phyloP scores from a whole-genome alignment of 1,140 invertebrate species.

The Pantala flavescens region DNA sequence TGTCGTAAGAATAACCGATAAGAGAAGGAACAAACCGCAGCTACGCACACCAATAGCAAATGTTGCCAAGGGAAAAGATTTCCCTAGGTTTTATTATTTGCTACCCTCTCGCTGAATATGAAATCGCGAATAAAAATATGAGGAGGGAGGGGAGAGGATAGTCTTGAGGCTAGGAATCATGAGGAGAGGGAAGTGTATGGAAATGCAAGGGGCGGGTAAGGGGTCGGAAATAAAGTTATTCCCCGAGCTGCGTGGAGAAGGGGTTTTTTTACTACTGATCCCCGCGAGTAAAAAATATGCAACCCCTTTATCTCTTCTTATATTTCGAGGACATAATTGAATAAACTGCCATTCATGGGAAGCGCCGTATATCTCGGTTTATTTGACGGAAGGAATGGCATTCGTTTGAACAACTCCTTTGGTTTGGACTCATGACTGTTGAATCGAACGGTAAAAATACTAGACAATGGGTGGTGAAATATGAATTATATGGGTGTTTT shows the following conservation, averaged over 20 bases:
- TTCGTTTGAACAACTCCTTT: not conserved
- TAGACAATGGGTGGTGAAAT: too few relatives aligned
- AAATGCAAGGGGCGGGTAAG: not conserved
- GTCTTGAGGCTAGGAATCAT: too few relatives aligned
- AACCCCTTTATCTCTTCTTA: not conserved
- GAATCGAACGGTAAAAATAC: too few relatives aligned
- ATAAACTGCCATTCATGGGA: not conserved
- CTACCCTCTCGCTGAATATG: too few relatives aligned
- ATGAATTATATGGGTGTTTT: too few relatives aligned
- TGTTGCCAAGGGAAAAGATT: too few relatives aligned
- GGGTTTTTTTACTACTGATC: not conserved
- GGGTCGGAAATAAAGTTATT: conserved; percentile 7
- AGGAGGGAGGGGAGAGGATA: too few relatives aligned
- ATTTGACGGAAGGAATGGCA: not conserved
- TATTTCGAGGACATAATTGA: not conserved
- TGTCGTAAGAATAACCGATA: too few relatives aligned
- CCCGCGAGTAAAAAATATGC: not conserved
- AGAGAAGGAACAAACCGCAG: too few relatives aligned
- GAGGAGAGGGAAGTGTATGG: not conserved
- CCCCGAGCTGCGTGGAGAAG: not conserved
- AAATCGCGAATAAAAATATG: too few relatives aligned
- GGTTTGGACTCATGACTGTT: not conserved
- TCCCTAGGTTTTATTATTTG: too few relatives aligned
- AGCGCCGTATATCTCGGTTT: not conserved
- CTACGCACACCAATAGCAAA: too few relatives aligned